A percentile compares a stretch with the other conserved stretches of the same genome.
These are phyloP conservation scores for Ellobium chinense DNA, from an alignment of 2,888 invertebrate genomes.

Conservation along the genomic window DNA sequence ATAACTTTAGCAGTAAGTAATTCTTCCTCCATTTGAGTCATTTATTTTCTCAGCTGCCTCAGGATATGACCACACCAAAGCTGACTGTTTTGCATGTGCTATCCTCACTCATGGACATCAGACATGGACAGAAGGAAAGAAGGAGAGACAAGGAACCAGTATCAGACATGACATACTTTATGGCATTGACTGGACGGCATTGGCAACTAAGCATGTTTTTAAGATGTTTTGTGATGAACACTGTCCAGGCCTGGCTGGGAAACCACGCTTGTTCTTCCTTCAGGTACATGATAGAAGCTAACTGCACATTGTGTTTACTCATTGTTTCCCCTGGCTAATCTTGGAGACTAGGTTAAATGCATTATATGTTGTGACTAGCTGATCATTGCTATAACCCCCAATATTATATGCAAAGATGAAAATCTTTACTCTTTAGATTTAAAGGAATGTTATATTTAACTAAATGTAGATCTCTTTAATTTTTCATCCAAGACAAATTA, in stretches of 20 bases:
- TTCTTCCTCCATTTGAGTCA: not conserved
- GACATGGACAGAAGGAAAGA: conserved; percentile 78
- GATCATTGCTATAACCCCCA: too few relatives aligned
- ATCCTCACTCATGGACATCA: conserved; percentile 94
- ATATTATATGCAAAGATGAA: too few relatives aligned
- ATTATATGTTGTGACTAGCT: too few relatives aligned
- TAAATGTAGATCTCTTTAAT: too few relatives aligned
- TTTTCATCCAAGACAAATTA: too few relatives aligned
- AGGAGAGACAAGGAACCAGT: conserved; percentile 85
- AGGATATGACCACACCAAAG: conserved; percentile 86
- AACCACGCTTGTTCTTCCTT: conserved; percentile 87
- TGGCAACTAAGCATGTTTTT: conserved; percentile 80
- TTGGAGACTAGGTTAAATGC: too few relatives aligned
- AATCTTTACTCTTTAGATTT: too few relatives aligned
- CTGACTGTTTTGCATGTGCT: conserved; percentile 90
- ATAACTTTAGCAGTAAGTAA: too few relatives aligned
- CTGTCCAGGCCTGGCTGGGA: conserved; percentile 91
- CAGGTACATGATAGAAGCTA: conserved; percentile 81
- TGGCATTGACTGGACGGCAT: conserved; percentile 53
- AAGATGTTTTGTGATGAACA: conserved; percentile 83
- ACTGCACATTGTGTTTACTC: too few relatives aligned
- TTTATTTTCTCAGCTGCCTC: not conserved
- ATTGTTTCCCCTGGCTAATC: too few relatives aligned
- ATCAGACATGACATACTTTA: conserved; percentile 58
- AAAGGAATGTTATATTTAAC: too few relatives aligned